Conservation (phyloP, 1,140 invertebrate species). For the Drosophila novamexicana region DNA sequence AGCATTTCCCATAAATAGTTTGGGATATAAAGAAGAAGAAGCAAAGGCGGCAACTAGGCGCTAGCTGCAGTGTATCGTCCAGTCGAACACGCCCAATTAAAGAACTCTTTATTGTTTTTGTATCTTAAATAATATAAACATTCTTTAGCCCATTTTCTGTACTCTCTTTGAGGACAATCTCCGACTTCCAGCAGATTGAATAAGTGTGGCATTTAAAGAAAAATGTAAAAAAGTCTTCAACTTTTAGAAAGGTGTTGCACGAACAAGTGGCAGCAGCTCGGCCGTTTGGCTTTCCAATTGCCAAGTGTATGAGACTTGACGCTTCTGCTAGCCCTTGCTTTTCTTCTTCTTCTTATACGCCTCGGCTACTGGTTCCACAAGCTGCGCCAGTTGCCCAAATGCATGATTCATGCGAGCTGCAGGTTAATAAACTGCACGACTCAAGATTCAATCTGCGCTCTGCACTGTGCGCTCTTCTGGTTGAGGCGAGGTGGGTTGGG, state of each 20-base stretch:
- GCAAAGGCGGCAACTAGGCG: too few species aligned
- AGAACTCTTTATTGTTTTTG: too few species aligned
- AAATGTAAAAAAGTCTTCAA: not conserved
- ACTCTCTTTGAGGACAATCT: not conserved
- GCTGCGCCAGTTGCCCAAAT: slow-evolving; percentile 46
- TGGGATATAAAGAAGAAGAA: too few species aligned
- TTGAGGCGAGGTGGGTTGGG: not conserved
- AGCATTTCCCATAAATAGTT: too few species aligned
- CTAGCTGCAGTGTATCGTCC: too few species aligned
- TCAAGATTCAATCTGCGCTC: not conserved
- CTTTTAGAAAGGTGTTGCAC: slow-evolving; percentile 23
- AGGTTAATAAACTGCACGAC: slow-evolving; percentile 72
- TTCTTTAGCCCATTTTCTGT: too few species aligned
- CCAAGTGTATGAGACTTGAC: not conserved
- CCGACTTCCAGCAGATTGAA: not conserved
- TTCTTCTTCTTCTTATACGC: not conserved
- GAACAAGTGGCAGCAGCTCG: slow-evolving; percentile 4
- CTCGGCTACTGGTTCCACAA: not conserved
- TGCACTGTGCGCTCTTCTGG: slow-evolving; percentile 2
- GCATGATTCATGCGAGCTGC: slow-evolving; percentile 36
- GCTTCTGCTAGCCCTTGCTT: not conserved
- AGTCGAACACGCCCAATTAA: too few species aligned
- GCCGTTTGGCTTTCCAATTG: slow-evolving; percentile 8
- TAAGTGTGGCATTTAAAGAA: not conserved
- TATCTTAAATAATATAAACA: too few species aligned